phyloP scores from a whole-genome alignment of 1,140 invertebrate genomes.

The Leptopilina boulardi region DNA sequence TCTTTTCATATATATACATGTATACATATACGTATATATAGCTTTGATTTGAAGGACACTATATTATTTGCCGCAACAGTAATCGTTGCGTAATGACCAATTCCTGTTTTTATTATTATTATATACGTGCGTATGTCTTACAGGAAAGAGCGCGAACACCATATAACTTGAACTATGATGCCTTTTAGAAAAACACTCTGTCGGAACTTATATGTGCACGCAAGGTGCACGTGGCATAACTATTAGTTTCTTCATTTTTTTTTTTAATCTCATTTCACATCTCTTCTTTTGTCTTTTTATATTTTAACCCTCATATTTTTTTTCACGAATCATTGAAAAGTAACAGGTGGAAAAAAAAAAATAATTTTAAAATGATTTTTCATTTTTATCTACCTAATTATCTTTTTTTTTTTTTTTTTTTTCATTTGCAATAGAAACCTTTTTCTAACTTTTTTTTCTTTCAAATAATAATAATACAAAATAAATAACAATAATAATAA shows the following conservation, averaged over 20 bases:
- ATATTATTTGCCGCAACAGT: not conserved
- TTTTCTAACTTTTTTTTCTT: too few species aligned
- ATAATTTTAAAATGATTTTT: not conserved
- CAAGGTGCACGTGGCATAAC: conserved; percentile 3
- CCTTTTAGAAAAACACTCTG: not conserved
- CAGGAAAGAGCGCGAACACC: not conserved
- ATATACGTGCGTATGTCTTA: not conserved
- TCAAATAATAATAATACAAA: too few species aligned
- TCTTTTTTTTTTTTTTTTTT: too few species aligned
- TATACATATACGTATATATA: too few species aligned
- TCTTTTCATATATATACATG: too few species aligned
- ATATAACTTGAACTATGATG: not conserved
- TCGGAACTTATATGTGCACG: not conserved
- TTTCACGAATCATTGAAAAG: not conserved
- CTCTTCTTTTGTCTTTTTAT: conserved; percentile 7
- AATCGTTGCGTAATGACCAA: conserved; percentile 14
- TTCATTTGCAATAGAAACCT: too few species aligned
- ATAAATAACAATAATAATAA: too few species aligned
- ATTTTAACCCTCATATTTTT: not conserved
- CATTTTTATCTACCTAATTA: too few species aligned
- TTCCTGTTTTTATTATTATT: conserved; percentile 14
- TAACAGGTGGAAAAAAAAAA: too few species aligned
- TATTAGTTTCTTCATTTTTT: not conserved
- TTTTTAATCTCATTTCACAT: conserved; percentile 1
- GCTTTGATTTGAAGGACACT: conserved; percentile 22